phyloP scores from a whole-genome alignment of 2,113 vertebrate genomes.

The Cranoglanis bouderius region DNA sequence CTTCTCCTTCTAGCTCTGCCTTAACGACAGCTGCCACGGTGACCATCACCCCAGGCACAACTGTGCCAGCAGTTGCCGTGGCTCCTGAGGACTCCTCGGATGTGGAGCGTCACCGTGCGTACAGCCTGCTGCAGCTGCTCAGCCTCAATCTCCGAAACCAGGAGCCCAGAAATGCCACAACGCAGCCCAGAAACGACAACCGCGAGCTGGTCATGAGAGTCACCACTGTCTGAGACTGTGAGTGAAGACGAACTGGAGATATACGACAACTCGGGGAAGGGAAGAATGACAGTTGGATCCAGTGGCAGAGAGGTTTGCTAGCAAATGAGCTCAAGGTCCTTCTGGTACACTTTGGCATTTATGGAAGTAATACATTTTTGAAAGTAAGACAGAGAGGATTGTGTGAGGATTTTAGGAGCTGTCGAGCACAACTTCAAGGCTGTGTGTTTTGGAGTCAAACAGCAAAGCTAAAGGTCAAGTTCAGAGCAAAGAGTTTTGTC shows the following conservation, averaged over 20 bases:
- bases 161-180: slow-evolving; percentile 17
- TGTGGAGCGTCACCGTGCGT: slow-evolving; percentile 82
- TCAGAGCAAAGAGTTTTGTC: not conserved
- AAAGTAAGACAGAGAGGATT: not conserved
- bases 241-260: not conserved
- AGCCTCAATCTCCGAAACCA: slow-evolving; percentile 70
- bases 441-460: not conserved
- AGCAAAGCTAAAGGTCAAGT: slow-evolving; percentile 11
- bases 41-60: slow-evolving; percentile 5
- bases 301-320: not conserved
- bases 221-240: slow-evolving; percentile 81
- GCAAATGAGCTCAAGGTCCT: slow-evolving; percentile 2
- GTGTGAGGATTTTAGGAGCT: not conserved
- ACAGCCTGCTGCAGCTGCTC: slow-evolving; percentile 88
- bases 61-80: not conserved
- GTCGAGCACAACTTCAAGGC: slow-evolving; percentile 1
- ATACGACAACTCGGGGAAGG: not conserved
- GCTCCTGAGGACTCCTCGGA: slow-evolving; percentile 37
- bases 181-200: slow-evolving; percentile 74
- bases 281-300: slow-evolving; percentile 6
- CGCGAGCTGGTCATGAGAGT: slow-evolving; percentile 92
- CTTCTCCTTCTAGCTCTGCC: slow-evolving; percentile 65
- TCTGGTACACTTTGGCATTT: slow-evolving; percentile 2
- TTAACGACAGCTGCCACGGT: slow-evolving; percentile 54
- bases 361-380: slow-evolving; percentile 3